Conservation (phyloP, 2,113 vertebrate genomes). For the Marmota flaviventris region DNA sequence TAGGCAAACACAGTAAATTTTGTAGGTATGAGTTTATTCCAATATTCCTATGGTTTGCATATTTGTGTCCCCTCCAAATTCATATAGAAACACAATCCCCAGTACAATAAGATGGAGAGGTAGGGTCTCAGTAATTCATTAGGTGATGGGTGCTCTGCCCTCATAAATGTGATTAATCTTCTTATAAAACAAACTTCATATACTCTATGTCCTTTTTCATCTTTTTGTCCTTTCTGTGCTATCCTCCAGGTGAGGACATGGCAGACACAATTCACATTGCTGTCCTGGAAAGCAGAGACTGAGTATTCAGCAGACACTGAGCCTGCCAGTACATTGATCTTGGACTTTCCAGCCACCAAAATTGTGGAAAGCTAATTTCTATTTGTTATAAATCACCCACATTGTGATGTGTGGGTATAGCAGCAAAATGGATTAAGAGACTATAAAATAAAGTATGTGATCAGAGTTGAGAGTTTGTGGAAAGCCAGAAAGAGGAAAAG, state of each 20-base stretch:
- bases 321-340: not conserved
- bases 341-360: not conserved
- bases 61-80: not conserved
- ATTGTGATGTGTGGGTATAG: not conserved
- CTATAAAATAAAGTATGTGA: not conserved
- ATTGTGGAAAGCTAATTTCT: not conserved
- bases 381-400: not conserved
- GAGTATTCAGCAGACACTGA: not conserved
- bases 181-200: not conserved
- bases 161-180: not conserved
- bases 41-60: not conserved
- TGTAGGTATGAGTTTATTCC: not conserved
- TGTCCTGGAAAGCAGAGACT: not conserved
- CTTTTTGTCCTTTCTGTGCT: not conserved
- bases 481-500: not conserved
- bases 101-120: too few relatives aligned
- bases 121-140: not conserved
- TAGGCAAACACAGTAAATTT: not conserved
- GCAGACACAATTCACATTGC: not conserved
- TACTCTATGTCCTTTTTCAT: not conserved
- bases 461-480: not conserved
- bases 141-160: not conserved
- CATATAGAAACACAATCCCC: not conserved
- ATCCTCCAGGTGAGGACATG: not conserved
- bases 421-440: not conserved